Conservation (phyloP, 2,113 vertebrate species). For the Chaenocephalus aceratus region DNA sequence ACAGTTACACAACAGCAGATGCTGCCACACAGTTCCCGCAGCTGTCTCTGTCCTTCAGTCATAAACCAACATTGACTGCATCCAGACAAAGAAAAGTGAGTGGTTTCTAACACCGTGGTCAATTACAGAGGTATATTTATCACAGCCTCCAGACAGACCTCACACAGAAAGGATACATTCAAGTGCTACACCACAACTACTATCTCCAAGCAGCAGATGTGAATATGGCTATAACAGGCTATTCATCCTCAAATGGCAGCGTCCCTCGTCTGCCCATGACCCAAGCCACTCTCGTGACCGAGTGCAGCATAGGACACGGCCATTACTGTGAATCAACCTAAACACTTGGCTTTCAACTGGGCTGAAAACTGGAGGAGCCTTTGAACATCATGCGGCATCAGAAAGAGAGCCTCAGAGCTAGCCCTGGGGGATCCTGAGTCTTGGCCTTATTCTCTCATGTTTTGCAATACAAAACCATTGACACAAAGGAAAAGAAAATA, state of each 20-base stretch:
- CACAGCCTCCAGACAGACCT: constrained; percentile 53
- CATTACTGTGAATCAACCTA: constrained; percentile 62
- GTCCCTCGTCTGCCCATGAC: constrained; percentile 25
- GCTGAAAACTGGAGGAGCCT: constrained; percentile 59
- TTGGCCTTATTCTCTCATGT: constrained; percentile 65
- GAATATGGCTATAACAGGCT: constrained; percentile 38
- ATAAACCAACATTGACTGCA: constrained; percentile 43
- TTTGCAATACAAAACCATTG: constrained; percentile 70
- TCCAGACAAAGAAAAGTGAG: constrained; percentile 59
- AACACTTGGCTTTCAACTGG: constrained; percentile 65
- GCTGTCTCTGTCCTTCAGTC: constrained; percentile 65
- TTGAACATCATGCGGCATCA: constrained; percentile 64
- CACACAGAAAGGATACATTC: constrained; percentile 32
- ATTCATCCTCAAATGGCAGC: constrained; percentile 42
- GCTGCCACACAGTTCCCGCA: constrained; percentile 54
- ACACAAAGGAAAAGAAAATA: constrained; percentile 72
- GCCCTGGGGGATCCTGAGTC: constrained; percentile 48
- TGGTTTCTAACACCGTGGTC: constrained; percentile 63
- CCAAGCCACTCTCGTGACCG: constrained; percentile 37
- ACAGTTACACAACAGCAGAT: constrained; percentile 48
- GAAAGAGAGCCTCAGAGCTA: constrained; percentile 48
- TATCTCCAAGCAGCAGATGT: constrained; percentile 61
- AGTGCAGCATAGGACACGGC: constrained; percentile 39
- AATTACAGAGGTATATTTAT: constrained; percentile 67
- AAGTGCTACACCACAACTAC: constrained; percentile 14